Conservation (phyloP, 1,140 invertebrate species). For the Tetragonula clypearis region DNA sequence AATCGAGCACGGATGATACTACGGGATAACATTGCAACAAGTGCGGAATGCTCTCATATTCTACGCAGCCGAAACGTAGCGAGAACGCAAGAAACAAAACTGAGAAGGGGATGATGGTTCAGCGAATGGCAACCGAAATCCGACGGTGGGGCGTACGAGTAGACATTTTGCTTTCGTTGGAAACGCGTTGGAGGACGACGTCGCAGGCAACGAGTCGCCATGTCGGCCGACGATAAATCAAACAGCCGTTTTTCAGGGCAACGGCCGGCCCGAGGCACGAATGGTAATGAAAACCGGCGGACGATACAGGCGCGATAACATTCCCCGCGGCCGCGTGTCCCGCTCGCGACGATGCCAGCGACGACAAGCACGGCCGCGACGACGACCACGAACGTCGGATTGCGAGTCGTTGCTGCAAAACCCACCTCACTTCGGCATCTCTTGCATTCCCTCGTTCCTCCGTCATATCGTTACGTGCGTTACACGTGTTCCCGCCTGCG, state of each 20-base stretch:
- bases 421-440: conserved; percentile 49
- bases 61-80: background rate
- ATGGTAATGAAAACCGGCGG: conserved; percentile 77
- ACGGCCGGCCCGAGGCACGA: conserved; percentile 58
- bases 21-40: too few relatives aligned
- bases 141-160: conserved; percentile 20
- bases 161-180: conserved; percentile 39
- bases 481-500: conserved; percentile 51
- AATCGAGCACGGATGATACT: too few relatives aligned
- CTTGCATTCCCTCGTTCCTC: conserved; percentile 55
- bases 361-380: conserved; percentile 56
- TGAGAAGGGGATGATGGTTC: too few relatives aligned
- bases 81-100: background rate
- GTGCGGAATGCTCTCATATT: too few relatives aligned
- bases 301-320: conserved; percentile 79
- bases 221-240: conserved; percentile 75
- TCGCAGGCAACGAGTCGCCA: conserved; percentile 40
- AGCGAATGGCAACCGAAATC: background rate
- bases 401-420: conserved; percentile 60
- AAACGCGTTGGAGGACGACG: conserved; percentile 41
- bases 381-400: conserved; percentile 17
- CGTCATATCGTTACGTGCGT: conserved; percentile 53
- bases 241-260: conserved; percentile 74
- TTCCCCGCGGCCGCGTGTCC: conserved; percentile 73
- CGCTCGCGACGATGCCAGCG: conserved; percentile 66